A percentile compares a stretch with the other conserved stretches of the same genome.
phyloP scores from a whole-genome alignment of 2,888 invertebrate species.

The Scrobipalpa atriplicella region DNA sequence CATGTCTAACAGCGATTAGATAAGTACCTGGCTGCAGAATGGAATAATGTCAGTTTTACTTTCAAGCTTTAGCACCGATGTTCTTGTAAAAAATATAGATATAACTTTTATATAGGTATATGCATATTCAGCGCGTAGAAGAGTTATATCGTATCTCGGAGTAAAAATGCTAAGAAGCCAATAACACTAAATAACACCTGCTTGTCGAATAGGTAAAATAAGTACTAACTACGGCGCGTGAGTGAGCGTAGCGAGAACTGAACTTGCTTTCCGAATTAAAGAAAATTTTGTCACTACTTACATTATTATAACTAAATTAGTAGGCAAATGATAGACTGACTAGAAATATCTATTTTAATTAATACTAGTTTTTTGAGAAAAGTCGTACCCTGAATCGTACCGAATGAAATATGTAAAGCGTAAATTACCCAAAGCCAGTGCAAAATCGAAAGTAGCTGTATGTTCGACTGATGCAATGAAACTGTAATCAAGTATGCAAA shows the following conservation, averaged over 20 bases:
- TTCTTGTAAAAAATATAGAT: not conserved
- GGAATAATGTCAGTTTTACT: conserved; percentile 1
- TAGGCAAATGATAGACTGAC: too few species aligned
- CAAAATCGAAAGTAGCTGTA: not conserved
- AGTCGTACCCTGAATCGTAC: too few species aligned
- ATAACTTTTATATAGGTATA: conserved; percentile 34
- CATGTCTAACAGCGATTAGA: not conserved
- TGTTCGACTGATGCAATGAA: not conserved
- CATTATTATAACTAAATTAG: too few species aligned
- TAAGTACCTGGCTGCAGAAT: not conserved
- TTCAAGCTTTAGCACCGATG: not conserved
- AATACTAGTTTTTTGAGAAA: too few species aligned
- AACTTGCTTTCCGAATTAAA: too few species aligned
- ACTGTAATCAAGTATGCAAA: conserved; percentile 8
- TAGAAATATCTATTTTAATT: too few species aligned
- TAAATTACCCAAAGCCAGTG: not conserved
- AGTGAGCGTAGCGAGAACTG: too few species aligned
- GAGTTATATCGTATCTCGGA: conserved; percentile 35
- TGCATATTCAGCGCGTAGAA: conserved; percentile 38
- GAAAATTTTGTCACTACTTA: too few species aligned
- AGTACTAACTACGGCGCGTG: too few species aligned
- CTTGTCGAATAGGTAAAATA: conserved; percentile 39
- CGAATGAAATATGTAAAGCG: not conserved
- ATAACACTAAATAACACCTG: conserved; percentile 49
- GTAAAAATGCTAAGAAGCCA: conserved; percentile 41